phyloP scores from a whole-genome alignment of 2,113 vertebrate genomes.

The Neoarius graeffei region DNA sequence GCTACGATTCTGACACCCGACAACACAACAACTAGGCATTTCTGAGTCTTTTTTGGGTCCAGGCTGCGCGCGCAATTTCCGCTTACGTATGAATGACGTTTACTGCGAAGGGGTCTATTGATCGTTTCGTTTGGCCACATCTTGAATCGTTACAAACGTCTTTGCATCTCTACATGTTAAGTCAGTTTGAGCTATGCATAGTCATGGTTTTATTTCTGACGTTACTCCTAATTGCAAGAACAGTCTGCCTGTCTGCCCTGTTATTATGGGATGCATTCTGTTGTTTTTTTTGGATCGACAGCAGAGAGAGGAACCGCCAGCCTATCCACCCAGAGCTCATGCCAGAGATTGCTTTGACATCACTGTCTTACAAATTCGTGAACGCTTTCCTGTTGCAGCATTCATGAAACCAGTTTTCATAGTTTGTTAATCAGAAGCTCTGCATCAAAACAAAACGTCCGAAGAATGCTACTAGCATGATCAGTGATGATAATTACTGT shows the following conservation, averaged over 20 bases:
- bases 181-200: no score
- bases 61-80: no score
- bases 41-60: no score
- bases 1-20: no score
- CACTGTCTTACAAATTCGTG: neutral
- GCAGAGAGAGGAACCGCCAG: neutral
- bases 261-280: neutral
- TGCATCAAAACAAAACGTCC: neutral
- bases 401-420: neutral
- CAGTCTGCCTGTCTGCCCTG: neutral
- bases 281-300: neutral
- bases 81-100: no score
- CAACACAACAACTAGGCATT: no score
- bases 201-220: neutral
- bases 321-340: neutral
- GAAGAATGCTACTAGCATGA: neutral
- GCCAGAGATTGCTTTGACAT: neutral
- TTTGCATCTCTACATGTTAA: neutral
- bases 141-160: neutral
- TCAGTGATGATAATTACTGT: neutral
- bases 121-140: neutral
- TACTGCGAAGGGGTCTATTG: no score
- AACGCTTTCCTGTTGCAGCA: neutral
- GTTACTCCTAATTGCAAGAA: neutral
- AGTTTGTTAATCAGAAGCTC: neutral